A percentile compares a stretch with the other conserved stretches of the same genome.
These are phyloP conservation scores for Dipodomys stephensi DNA, from an alignment of 2,113 vertebrate species.

Conservation along the genomic window DNA sequence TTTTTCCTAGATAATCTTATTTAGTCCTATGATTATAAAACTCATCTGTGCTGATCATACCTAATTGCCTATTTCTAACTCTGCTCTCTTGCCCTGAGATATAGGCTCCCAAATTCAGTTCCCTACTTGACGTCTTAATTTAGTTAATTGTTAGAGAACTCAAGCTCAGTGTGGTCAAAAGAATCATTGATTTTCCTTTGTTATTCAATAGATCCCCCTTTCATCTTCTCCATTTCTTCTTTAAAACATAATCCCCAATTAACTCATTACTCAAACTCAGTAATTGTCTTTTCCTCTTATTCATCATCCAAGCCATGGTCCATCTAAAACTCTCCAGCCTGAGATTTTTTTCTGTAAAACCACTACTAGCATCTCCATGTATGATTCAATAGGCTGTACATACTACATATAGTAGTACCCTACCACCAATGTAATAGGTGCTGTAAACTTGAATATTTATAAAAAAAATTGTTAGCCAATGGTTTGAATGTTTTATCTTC, in stretches of 20 bases:
- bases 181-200: neutral
- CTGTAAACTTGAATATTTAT: neutral
- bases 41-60: neutral
- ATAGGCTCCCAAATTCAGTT: neutral
- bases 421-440: neutral
- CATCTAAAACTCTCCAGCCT: neutral
- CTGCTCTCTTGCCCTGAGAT: neutral
- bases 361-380: neutral
- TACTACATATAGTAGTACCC: neutral
- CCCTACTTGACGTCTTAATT: neutral
- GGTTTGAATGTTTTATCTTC: neutral
- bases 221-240: neutral
- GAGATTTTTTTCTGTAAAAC: neutral
- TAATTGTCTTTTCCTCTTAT: neutral
- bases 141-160: neutral
- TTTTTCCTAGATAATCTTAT: neutral
- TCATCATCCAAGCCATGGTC: neutral
- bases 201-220: neutral
- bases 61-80: neutral
- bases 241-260: neutral
- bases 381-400: neutral
- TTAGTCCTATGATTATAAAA: neutral
- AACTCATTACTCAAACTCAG: neutral
- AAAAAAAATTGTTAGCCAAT: neutral
- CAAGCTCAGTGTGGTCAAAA: neutral